These are phyloP conservation scores for Cathartes aura DNA, from an alignment of 2,113 vertebrate species.

Conservation along the genomic window DNA sequence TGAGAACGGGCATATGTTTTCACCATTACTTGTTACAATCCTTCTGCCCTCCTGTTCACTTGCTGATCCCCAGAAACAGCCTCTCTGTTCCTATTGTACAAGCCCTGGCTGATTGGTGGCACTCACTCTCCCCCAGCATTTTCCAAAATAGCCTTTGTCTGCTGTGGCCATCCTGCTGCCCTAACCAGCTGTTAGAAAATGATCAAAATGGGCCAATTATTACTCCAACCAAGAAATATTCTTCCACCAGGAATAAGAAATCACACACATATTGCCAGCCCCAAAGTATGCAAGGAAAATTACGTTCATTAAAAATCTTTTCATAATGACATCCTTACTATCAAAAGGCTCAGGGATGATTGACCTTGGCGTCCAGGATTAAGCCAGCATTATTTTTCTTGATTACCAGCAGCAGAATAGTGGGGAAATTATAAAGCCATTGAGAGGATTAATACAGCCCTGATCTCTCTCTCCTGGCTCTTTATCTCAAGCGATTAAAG, in stretches of 20 bases:
- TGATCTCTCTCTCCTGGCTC: conserved; percentile 77
- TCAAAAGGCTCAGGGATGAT: conserved; percentile 59
- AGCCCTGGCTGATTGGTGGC: background rate
- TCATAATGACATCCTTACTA: conserved; percentile 47
- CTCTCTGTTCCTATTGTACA: background rate
- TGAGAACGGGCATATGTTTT: fast-evolving
- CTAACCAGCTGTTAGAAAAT: conserved; percentile 6
- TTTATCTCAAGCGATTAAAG: conserved; percentile 82
- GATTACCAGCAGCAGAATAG: conserved; percentile 75
- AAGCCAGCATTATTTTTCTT: conserved; percentile 77
- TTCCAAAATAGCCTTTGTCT: background rate
- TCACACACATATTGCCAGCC: background rate
- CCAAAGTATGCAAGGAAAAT: background rate
- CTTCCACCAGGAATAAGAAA: background rate
- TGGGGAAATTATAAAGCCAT: conserved; percentile 80
- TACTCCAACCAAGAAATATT: conserved; percentile 24
- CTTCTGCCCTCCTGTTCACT: background rate
- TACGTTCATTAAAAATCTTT: conserved; percentile 44
- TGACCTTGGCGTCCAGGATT: conserved; percentile 73
- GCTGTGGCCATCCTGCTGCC: background rate
- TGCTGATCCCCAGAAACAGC: background rate
- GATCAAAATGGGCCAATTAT: background rate
- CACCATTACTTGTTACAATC: background rate
- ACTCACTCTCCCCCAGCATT: background rate
- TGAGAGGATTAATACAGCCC: conserved; percentile 80